Percentiles rank a stretch among this genome's conserved stretches.
These are phyloP conservation scores for Diarsia dahlii DNA, from an alignment of 2,888 invertebrate genomes.

Conservation along the genomic window DNA sequence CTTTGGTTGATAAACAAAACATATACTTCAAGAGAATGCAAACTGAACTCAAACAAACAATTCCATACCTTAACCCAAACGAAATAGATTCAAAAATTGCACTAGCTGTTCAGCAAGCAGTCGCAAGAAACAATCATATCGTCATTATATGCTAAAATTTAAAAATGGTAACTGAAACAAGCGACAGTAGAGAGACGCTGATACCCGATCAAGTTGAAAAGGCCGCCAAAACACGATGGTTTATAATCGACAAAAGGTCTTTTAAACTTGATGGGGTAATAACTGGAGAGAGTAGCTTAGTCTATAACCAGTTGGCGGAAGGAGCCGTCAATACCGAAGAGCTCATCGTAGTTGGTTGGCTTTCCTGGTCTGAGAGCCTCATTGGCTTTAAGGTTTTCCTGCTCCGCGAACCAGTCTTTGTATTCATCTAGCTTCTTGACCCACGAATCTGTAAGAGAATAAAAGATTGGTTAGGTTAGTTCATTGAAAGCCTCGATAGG, in stretches of 20 bases:
- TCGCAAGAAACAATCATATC: constrained; percentile 50
- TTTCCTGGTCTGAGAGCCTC: constrained; percentile 95
- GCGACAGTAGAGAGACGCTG: constrained; percentile 76
- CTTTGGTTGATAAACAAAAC: constrained; percentile 82
- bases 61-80: constrained; percentile 36
- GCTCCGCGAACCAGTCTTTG: constrained; percentile 95
- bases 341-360: constrained; percentile 96
- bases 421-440: constrained; percentile 94
- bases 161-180: constrained; percentile 77
- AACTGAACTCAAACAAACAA: constrained; percentile 57
- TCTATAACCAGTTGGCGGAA: constrained; percentile 96
- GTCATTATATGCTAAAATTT: constrained; percentile 67
- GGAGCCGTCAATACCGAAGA: constrained; percentile 97
- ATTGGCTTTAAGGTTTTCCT: constrained; percentile 94
- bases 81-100: constrained; percentile 25
- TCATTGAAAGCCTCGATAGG: background rate
- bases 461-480: constrained; percentile 1
- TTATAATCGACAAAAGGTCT: constrained; percentile 20
- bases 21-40: constrained; percentile 50
- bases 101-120: constrained; percentile 40
- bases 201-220: constrained; percentile 67
- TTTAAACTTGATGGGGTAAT: constrained; percentile 60
- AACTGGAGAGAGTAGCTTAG: constrained; percentile 76
- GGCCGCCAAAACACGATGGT: constrained; percentile 8
- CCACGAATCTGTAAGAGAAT: constrained; percentile 92